Base-by-base conservation (phyloP, 2,113 vertebrate species). In the Larimichthys crocea region DNA sequence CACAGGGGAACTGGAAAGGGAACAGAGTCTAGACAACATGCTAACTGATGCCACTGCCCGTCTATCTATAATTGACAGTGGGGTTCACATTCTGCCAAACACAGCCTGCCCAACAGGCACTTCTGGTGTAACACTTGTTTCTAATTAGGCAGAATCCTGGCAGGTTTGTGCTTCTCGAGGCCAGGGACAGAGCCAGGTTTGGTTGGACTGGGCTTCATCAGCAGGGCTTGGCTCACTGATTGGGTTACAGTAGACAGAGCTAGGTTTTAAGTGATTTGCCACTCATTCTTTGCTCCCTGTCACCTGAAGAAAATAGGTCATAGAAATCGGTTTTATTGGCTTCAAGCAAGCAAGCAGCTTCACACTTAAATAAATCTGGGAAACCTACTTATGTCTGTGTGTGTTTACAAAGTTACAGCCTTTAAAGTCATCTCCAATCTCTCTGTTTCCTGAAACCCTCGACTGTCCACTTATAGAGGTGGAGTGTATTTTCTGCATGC, bases 111-210 rank as follows among this genome's bases (percentile, higher is more conserved):
- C 57, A 44, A 46, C 69, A 56, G 56, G 46, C 76, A 9, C 67
- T 44, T 15, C 82, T 82, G 62, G 29, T 53, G 72, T 20, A 83
- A 56, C 82, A 82, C 89, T 89, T 87, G 81, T 70, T 91, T 91
- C 71, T 82, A 89, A 90, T 93, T 86, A 89, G 73, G 57, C 73
- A 55, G 50, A 70, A 35, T 72, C 52, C 56, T 85, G 76, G 75
- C 62, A 84, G 62, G 61, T 75, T 52, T 29, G 20, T 42, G 24
- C 73, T 76, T 62, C 20, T 35, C 10, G 61, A 59, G 50, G 71
- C 59, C 24, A 29, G 42, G 55, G 62, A 64, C 60, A 29, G 52
- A 62, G 17, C 49, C 26, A 17, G 24, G 31, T 67, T 75, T 26
- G 50, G 26, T 40, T 35, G 60, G 52, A 35, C 59, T 2, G 61